phyloP scores from a whole-genome alignment of 35 echinoderm and acorn worm genomes.

The Apostichopus japonicus region DNA sequence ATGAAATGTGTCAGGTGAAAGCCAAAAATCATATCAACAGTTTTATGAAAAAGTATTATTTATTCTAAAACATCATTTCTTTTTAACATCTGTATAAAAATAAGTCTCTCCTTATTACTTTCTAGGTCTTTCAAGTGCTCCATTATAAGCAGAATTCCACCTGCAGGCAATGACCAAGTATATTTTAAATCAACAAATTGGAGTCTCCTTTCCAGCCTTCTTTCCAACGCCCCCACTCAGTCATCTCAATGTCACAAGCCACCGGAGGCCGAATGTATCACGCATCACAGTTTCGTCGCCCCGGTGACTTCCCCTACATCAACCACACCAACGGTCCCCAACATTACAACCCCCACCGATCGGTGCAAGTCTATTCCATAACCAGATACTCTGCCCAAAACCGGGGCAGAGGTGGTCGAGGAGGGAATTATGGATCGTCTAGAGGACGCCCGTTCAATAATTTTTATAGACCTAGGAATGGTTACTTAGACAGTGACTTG shows the following conservation, averaged over 20 bases:
- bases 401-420: conserved; percentile 38
- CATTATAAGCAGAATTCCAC: conserved; percentile 32
- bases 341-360: conserved; percentile 50
- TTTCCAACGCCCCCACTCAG: neutral
- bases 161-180: conserved; percentile 59
- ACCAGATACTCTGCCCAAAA: conserved; percentile 47
- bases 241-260: conserved; percentile 52
- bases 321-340: conserved; percentile 22
- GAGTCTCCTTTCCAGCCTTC: conserved; percentile 2
- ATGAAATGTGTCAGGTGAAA: neutral
- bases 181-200: conserved; percentile 6
- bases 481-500: conserved; percentile 71
- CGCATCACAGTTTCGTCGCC: conserved; percentile 61
- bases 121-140: conserved; percentile 62
- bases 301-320: conserved; percentile 55
- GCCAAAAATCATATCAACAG: neutral
- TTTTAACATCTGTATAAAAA: neutral
- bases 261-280: conserved; percentile 56
- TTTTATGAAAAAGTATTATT: neutral
- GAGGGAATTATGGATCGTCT: conserved; percentile 11
- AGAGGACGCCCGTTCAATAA: conserved; percentile 59
- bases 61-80: too few relatives aligned
- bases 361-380: conserved; percentile 59
- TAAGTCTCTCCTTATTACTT: neutral
- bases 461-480: conserved; percentile 45